Conservation (phyloP, 2,113 vertebrate genomes). For the Stegostoma tigrinum region DNA sequence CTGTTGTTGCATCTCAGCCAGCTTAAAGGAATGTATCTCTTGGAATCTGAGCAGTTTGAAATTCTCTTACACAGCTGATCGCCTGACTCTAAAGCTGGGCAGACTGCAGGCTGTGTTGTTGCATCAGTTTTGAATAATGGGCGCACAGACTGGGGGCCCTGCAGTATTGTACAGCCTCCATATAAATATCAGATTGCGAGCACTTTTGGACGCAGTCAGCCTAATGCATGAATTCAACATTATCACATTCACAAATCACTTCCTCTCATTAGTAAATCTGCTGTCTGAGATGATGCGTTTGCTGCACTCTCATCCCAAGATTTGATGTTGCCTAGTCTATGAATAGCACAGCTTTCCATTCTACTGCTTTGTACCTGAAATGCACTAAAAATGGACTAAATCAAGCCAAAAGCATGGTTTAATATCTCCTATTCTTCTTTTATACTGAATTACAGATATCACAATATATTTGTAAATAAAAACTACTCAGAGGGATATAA, state of each 20-base stretch:
- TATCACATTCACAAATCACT: neutral
- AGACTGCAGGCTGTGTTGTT: neutral
- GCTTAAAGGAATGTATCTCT: neutral
- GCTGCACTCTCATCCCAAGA: neutral
- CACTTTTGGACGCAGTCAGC: neutral
- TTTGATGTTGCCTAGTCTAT: neutral
- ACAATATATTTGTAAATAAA: constrained; percentile 17
- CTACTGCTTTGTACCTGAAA: neutral
- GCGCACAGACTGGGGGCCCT: neutral
- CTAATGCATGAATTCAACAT: neutral
- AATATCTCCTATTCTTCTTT: neutral
- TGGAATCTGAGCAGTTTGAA: neutral
- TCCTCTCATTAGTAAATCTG: constrained; percentile 23
- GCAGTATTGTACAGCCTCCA: neutral
- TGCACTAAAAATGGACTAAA: constrained; percentile 14
- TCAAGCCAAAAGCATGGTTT: neutral
- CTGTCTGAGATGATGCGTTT: neutral
- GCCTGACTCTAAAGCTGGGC: neutral
- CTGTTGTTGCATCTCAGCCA: neutral
- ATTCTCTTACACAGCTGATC: neutral
- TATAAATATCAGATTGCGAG: neutral
- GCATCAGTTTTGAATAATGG: neutral
- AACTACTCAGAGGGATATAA: neutral
- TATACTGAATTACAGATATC: neutral
- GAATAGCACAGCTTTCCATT: neutral